These are phyloP conservation scores for Drosophila bunnanda DNA, from an alignment of 2,888 invertebrate genomes.

Conservation along the genomic window DNA sequence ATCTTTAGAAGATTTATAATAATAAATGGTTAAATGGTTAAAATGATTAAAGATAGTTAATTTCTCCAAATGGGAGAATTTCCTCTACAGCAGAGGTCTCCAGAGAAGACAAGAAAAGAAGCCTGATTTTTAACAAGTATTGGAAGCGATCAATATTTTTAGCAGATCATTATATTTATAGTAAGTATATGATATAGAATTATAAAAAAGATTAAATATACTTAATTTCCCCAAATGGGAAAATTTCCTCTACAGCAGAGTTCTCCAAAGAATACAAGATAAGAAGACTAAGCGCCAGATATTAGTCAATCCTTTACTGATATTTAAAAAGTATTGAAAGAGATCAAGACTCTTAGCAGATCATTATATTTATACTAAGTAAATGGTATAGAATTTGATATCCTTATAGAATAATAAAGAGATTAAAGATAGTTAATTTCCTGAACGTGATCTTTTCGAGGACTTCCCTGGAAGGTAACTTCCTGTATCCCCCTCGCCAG, in stretches of 20 bases:
- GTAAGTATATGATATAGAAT: too few relatives aligned
- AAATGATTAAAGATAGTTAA: too few relatives aligned
- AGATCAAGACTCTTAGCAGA: background rate
- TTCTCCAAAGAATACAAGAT: background rate
- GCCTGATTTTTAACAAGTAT: too few relatives aligned
- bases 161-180: too few relatives aligned
- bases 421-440: background rate
- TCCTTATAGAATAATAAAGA: too few relatives aligned
- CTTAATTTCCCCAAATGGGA: background rate
- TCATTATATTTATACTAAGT: background rate
- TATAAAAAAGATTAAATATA: too few relatives aligned
- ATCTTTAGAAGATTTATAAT: too few relatives aligned
- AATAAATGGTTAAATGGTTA: too few relatives aligned
- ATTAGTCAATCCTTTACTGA: too few relatives aligned
- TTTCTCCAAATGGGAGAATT: conserved; percentile 1
- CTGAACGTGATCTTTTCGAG: background rate
- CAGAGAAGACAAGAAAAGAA: background rate
- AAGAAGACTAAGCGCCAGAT: background rate
- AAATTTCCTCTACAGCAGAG: background rate
- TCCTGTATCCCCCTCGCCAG: background rate
- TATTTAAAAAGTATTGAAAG: background rate
- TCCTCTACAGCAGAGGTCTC: background rate
- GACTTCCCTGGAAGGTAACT: conserved; percentile 5
- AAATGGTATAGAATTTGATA: background rate
- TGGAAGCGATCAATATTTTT: too few relatives aligned